A percentile compares a stretch with the other conserved stretches of the same genome.
phyloP scores from a whole-genome alignment of 2,888 invertebrate genomes.

The Oxystoma pomonae region DNA sequence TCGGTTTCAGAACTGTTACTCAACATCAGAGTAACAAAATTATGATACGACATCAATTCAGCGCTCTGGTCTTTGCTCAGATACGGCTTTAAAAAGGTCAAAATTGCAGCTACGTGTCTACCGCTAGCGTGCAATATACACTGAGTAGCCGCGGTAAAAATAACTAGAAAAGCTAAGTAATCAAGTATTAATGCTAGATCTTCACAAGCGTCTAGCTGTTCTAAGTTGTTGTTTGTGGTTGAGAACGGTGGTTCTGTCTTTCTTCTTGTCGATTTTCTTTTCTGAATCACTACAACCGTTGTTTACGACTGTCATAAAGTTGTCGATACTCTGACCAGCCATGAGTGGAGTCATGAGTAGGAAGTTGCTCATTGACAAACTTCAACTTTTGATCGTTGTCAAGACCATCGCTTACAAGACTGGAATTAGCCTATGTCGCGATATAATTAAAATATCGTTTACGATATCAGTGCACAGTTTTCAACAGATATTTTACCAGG shows the following conservation, averaged over 20 bases:
- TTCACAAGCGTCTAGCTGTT: conserved; percentile 68
- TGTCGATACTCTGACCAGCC: conserved; percentile 62
- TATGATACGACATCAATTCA: conserved; percentile 70
- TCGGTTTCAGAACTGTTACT: conserved; percentile 54
- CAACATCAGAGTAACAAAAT: conserved; percentile 61
- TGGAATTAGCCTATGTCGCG: conserved; percentile 67
- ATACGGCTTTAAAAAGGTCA: conserved; percentile 66
- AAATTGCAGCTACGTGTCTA: conserved; percentile 80
- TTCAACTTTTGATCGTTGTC: conserved; percentile 66
- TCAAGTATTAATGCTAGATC: conserved; percentile 75
- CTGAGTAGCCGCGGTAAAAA: conserved; percentile 78
- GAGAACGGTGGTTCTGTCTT: conserved; percentile 70
- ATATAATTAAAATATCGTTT: conserved; percentile 74
- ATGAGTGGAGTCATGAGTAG: conserved; percentile 68
- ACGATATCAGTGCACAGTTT: conserved; percentile 78
- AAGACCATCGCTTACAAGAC: conserved; percentile 56
- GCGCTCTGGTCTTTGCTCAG: conserved; percentile 63
- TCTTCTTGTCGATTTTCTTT: conserved; percentile 88
- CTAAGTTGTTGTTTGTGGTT: conserved; percentile 80
- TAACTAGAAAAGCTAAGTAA: conserved; percentile 72
- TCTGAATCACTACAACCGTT: conserved; percentile 73
- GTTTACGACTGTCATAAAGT: conserved; percentile 74
- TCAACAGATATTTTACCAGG: conserved; percentile 80
- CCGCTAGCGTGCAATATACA: conserved; percentile 90
- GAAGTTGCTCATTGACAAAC: conserved; percentile 62